Conservation (phyloP, 2,113 vertebrate genomes). For the Tetraodon nigroviridis region DNA sequence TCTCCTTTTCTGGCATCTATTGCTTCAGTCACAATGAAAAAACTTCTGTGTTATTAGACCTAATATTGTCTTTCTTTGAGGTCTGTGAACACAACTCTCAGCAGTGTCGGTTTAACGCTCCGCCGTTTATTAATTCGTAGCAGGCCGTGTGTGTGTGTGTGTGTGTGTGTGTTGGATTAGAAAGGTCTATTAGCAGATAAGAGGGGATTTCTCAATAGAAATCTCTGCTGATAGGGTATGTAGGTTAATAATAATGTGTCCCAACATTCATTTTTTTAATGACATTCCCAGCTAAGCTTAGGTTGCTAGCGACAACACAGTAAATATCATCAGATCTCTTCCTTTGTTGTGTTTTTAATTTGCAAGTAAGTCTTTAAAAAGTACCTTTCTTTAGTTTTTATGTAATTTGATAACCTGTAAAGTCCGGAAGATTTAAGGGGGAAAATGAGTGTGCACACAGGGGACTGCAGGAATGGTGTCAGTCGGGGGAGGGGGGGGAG, state of each 20-base stretch:
- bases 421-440: too few species aligned
- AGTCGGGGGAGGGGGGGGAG: constrained; percentile 38
- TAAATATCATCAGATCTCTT: constrained; percentile 8
- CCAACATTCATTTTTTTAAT: constrained; percentile 56
- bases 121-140: constrained; percentile 46
- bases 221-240: constrained; percentile 49
- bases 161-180: constrained; percentile 59
- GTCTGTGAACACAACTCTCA: not conserved
- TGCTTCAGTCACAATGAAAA: too few species aligned
- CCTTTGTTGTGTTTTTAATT: constrained; percentile 37
- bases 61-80: too few species aligned
- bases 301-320: constrained; percentile 13
- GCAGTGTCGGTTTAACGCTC: constrained; percentile 17
- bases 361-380: too few species aligned
- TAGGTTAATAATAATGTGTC: constrained; percentile 53
- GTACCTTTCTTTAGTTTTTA: too few species aligned
- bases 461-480: constrained; percentile 23
- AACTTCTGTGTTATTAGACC: too few species aligned
- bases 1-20: too few species aligned
- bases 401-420: too few species aligned
- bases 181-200: constrained; percentile 65
- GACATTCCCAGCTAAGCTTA: constrained; percentile 42
- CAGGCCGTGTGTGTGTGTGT: constrained; percentile 25
- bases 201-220: constrained; percentile 54
- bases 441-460: constrained; percentile 1